Conservation (phyloP, 2,113 vertebrate species). For the Gymnogyps californianus region DNA sequence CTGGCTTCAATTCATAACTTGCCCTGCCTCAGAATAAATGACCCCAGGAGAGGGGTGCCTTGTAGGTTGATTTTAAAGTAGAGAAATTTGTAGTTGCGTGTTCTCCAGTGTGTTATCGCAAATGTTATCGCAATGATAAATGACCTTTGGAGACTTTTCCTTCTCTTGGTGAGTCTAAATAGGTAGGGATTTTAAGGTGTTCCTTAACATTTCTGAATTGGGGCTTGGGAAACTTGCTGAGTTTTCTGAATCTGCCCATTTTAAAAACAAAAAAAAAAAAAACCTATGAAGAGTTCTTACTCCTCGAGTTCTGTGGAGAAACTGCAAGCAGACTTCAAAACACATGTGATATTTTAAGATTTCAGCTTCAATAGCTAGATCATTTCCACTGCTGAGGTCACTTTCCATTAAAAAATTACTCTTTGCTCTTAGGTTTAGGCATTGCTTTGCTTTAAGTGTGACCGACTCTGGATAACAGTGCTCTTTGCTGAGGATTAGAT, state of each 20-base stretch:
- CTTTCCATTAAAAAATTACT: conserved; percentile 1
- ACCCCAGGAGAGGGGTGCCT: neutral
- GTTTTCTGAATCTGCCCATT: conserved; percentile 12
- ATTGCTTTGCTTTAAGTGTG: conserved; percentile 27
- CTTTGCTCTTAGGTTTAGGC: conserved; percentile 43
- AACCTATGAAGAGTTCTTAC: neutral
- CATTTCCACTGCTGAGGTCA: conserved; percentile 39
- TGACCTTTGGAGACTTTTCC: neutral
- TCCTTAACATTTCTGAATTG: conserved; percentile 42
- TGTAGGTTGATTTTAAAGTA: conserved; percentile 26
- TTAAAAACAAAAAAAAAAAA: neutral
- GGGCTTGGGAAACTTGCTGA: conserved; percentile 26
- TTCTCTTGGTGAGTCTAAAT: conserved; percentile 25
- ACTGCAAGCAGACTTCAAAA: conserved; percentile 63
- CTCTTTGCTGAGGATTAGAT: conserved; percentile 22
- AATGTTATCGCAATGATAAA: neutral
- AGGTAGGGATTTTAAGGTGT: conserved; percentile 29
- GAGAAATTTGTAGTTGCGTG: neutral
- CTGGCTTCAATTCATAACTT: conserved; percentile 26
- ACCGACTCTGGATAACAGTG: conserved; percentile 5
- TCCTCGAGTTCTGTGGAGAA: conserved; percentile 32
- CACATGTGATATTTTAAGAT: conserved; percentile 17
- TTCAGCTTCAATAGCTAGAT: conserved; percentile 24
- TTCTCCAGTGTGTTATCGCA: neutral
- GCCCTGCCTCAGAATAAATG: conserved; percentile 5